A percentile compares a stretch with the other conserved stretches of the same genome.
Evolutionary conservation across 2,113 vertebrate species (phyloP).

Genomic region (Thalassarche chlororhynchos): DNA sequence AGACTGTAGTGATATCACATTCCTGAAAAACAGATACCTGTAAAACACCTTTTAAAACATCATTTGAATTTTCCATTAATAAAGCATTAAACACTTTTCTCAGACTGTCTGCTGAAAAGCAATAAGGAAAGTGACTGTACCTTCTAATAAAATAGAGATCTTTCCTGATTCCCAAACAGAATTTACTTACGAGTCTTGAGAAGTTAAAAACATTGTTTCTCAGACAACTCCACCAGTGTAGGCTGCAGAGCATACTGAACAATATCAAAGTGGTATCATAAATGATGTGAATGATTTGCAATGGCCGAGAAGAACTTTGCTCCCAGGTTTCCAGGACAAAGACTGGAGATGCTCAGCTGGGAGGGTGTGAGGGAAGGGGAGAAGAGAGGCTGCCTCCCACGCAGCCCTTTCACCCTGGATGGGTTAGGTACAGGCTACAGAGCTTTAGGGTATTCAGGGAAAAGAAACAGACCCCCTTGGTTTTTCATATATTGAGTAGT

Average conservation of each 20-base stretch:
- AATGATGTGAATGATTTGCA: background rate
- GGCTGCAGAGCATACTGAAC: background rate
- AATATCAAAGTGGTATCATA: background rate
- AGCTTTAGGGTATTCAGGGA: background rate
- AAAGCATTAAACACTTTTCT: conserved; percentile 8
- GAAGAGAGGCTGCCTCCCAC: background rate
- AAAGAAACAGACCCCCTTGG: background rate
- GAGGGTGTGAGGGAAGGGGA: background rate
- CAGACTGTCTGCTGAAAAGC: background rate
- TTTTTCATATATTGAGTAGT: background rate
- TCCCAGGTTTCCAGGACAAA: background rate
- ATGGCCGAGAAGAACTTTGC: background rate
- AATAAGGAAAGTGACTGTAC: background rate
- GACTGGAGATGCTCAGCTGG: background rate
- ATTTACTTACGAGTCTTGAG: background rate
- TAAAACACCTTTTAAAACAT: background rate
- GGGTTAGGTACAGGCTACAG: background rate
- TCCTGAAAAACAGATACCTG: background rate
- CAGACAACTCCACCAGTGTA: background rate
- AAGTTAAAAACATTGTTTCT: background rate
- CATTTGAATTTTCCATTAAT: background rate
- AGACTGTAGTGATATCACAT: background rate
- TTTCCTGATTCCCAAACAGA: background rate
- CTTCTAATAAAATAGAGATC: background rate
- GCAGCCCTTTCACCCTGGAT: background rate